Evolutionary conservation across 2,888 invertebrate genomes (phyloP).

Genomic region (Plebejus argus): DNA sequence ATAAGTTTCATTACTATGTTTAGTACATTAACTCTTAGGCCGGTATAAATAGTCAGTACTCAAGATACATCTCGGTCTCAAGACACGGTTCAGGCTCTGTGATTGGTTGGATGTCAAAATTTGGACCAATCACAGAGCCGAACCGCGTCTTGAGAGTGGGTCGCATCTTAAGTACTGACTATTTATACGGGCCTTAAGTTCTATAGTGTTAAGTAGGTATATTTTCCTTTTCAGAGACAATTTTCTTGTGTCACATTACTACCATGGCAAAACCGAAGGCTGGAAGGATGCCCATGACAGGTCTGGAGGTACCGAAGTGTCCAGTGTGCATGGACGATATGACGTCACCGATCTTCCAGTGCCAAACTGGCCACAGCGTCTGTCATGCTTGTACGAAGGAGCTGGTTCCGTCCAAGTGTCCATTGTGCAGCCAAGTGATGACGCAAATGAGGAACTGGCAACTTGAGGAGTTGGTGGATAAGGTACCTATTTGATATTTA

Average conservation of each 20-base stretch:
- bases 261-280: conserved; percentile 25
- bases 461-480: conserved; percentile 63
- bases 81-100: too few relatives aligned
- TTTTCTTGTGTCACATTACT: neutral
- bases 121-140: too few relatives aligned
- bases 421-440: conserved; percentile 68
- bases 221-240: neutral
- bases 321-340: conserved; percentile 68
- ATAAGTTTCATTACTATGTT: too few relatives aligned
- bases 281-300: conserved; percentile 27
- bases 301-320: conserved; percentile 65
- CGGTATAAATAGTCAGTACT: too few relatives aligned
- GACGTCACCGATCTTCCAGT: conserved; percentile 68
- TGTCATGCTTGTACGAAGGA: conserved; percentile 60
- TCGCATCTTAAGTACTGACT: too few relatives aligned
- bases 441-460: conserved; percentile 73
- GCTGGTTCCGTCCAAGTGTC: conserved; percentile 61
- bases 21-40: too few relatives aligned
- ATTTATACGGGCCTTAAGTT: too few relatives aligned
- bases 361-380: conserved; percentile 70
- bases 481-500: too few relatives aligned
- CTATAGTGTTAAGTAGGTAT: too few relatives aligned
- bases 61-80: too few relatives aligned
- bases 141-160: too few relatives aligned
- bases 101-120: too few relatives aligned